phyloP scores from a whole-genome alignment of 1,140 invertebrate genomes.

The Drepana arcuata region DNA sequence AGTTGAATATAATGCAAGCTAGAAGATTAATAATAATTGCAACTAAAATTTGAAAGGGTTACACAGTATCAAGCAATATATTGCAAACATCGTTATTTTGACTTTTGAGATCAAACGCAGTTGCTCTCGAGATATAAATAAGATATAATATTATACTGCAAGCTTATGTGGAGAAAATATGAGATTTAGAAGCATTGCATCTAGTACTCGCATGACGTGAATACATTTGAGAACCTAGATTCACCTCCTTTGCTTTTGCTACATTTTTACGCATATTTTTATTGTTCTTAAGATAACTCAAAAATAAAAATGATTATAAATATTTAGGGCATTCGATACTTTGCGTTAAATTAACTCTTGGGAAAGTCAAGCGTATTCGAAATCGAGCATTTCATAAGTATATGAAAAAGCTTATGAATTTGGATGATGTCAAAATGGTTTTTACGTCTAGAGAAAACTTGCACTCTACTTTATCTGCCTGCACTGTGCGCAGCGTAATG shows the following conservation, averaged over 20 bases:
- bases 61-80: too few relatives aligned
- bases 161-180: slow-evolving; percentile 9
- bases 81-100: neutral
- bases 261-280: slow-evolving; percentile 1
- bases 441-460: too few relatives aligned
- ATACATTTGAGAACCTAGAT: slow-evolving; percentile 9
- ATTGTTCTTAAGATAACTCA: neutral
- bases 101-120: neutral
- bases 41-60: too few relatives aligned
- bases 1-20: too few relatives aligned
- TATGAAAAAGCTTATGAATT: too few relatives aligned
- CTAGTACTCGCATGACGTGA: slow-evolving; percentile 12
- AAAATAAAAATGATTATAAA: too few relatives aligned
- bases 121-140: neutral
- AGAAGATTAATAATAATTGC: too few relatives aligned
- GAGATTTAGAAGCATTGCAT: slow-evolving; percentile 9
- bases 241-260: too few relatives aligned
- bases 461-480: too few relatives aligned
- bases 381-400: too few relatives aligned
- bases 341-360: neutral
- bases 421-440: too few relatives aligned
- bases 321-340: neutral
- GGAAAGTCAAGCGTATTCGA: neutral
- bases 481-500: too few relatives aligned
- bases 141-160: neutral